Evolutionary conservation across 2,797 vertebrate species (phyloP), one percentile per base, ranked within the genome.

Genomic region (Phataginus tricuspis): DNA sequence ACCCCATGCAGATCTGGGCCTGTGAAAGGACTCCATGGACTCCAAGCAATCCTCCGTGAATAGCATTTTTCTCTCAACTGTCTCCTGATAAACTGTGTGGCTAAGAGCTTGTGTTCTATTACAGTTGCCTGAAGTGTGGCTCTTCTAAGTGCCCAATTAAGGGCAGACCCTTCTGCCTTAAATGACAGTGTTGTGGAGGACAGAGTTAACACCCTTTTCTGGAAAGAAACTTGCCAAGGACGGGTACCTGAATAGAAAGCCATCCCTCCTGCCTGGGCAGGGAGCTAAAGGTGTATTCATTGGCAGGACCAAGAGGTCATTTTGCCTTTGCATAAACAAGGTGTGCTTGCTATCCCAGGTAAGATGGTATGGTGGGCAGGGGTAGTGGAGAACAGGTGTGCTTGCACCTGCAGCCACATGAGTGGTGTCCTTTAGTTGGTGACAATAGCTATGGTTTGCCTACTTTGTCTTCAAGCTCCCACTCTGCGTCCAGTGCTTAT

Each of bases 271-370:
- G 25, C 23, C 84, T n/a, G 74, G 84, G 49, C 66, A 75, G 49
- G 55, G 71, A 89, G 66, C 61, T 75, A 78, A 91, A 45, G 69
- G 21, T 68, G 1, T 68, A 63, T 55, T 18, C 34, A 64, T 29
- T 45, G 21, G 37, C 66, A 79, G 34, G n/a, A 78, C 59, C 49
- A 59, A 89, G 57, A 83, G 34, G 49, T 71, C 59, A 92, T 79
- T 51, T 77, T 88, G 86, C 49, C 57, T 94, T 97, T 88, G 74
- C 23, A 66, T 95, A 75, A 95, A 85, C 6, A 45, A 84, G 39
- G 18, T 69, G 9, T 45, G 66, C 37, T 66, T 49, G 66, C 45
- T 85, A 4, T 64, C 66, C 85, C 21, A 23, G 31, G 25, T 68
- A 90, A 72, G 29, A 23, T 45, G 49, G 61, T 68, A 18, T 15